Percentiles rank a stretch among this genome's conserved stretches.
phyloP scores from a whole-genome alignment of 2,797 vertebrate genomes.

The Anolis apletophallus region DNA sequence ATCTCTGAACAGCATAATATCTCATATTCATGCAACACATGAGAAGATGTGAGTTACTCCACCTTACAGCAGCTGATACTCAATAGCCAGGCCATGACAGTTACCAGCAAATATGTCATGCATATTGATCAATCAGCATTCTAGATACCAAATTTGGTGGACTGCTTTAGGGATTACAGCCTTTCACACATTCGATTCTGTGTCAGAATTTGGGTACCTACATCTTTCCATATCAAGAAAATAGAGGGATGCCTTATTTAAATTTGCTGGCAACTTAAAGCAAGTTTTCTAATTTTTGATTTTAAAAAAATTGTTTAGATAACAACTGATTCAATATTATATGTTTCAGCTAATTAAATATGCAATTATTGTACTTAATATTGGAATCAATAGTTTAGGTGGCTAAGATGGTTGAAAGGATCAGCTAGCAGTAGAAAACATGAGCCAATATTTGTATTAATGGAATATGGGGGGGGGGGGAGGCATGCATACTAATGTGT shows the following conservation, averaged over 20 bases:
- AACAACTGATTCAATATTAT: neutral
- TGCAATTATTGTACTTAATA: neutral
- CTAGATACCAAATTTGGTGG: neutral
- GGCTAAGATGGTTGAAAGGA: neutral
- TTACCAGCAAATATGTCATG: neutral
- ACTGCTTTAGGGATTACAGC: neutral
- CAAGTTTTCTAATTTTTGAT: neutral
- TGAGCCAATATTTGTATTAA: neutral
- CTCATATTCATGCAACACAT: neutral
- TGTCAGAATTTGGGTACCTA: neutral
- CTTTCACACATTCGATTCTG: neutral
- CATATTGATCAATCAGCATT: too few relatives aligned
- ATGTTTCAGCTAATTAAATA: neutral
- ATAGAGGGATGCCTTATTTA: neutral
- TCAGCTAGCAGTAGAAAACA: neutral
- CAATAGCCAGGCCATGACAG: neutral
- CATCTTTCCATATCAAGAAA: neutral
- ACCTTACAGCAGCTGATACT: neutral
- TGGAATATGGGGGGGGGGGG: neutral
- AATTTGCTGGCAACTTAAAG: neutral
- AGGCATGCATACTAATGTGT: neutral
- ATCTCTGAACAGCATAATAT: neutral
- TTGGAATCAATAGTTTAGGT: neutral
- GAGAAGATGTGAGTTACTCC: neutral
- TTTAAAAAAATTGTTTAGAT: neutral